phyloP scores from a whole-genome alignment of 2,113 vertebrate genomes.

The Glareola pratincola region DNA sequence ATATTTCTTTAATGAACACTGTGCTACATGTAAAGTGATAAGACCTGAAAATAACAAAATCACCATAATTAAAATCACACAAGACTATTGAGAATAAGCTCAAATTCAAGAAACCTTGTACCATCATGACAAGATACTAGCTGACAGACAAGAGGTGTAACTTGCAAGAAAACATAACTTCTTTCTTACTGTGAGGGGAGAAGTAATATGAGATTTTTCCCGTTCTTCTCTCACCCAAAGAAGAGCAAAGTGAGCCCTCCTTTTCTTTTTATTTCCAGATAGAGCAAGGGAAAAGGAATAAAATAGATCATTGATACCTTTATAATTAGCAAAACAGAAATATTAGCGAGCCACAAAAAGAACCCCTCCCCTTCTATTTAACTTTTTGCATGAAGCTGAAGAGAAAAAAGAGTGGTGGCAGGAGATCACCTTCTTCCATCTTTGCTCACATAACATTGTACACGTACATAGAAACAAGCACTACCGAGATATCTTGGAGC shows the following conservation, averaged over 20 bases:
- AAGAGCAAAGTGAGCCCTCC: neutral
- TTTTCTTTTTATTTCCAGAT: neutral
- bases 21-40: neutral
- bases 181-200: neutral
- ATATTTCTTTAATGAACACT: neutral
- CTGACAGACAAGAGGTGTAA: rapidly evolving
- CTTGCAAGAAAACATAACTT: neutral
- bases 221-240: neutral
- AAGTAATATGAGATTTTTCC: neutral
- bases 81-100: neutral
- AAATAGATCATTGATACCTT: neutral
- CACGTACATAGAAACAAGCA: neutral
- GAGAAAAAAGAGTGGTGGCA: neutral
- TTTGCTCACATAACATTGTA: neutral
- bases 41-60: neutral
- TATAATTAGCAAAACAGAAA: neutral
- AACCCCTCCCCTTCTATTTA: neutral
- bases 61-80: neutral
- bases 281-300: neutral
- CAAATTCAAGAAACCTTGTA: neutral
- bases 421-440: neutral
- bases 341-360: neutral
- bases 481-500: neutral
- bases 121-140: neutral
- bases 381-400: neutral